Evolutionary conservation across 2,888 invertebrate species (phyloP), one percentile per base, ranked within the genome.

Genomic region (Isoperla grammatica): DNA sequence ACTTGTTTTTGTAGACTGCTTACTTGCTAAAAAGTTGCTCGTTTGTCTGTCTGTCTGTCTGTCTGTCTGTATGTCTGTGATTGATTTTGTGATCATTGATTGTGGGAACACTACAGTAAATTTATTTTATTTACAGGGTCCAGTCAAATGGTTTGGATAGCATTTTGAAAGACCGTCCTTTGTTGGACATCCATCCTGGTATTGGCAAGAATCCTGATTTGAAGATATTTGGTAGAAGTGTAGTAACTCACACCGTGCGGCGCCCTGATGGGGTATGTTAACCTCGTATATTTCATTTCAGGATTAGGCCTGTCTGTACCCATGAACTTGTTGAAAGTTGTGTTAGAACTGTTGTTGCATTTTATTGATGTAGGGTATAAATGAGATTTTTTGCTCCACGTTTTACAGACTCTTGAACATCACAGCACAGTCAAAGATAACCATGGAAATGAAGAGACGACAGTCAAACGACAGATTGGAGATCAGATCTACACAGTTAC

Each of bases 361-460:
- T n/a, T n/a, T n/a, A n/a, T n/a, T n/a, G n/a, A n/a, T n/a, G n/a
- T n/a, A n/a, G n/a, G n/a, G n/a, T n/a, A n/a, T n/a, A n/a, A n/a
- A n/a, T n/a, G n/a, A n/a, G n/a, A n/a, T n/a, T n/a, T n/a, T n/a
- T n/a, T n/a, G n/a, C n/a, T n/a, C n/a, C n/a, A n/a, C n/a, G n/a
- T n/a, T n/a, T n/a, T n/a, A 9, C 56, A 65, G 65, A 75, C 76
- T 19, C 71, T 79, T 59, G 82, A 84, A 72, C 79, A 80, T 23
- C 78, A 78, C 46, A 76, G 75, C 67, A 77, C 79, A 17, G 73
- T 81, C 1, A 75, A 73, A 67, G 83, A 84, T 66, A 78, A 76
- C 11, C 73, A 79, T 42, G 85, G 85, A 1, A 82, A 81, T 66
- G 77, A 79, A 65, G 80, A 81, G 66, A 81, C 79, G 11, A 81